phyloP scores from a whole-genome alignment of 2,113 vertebrate genomes.

The Callorhinus ursinus region DNA sequence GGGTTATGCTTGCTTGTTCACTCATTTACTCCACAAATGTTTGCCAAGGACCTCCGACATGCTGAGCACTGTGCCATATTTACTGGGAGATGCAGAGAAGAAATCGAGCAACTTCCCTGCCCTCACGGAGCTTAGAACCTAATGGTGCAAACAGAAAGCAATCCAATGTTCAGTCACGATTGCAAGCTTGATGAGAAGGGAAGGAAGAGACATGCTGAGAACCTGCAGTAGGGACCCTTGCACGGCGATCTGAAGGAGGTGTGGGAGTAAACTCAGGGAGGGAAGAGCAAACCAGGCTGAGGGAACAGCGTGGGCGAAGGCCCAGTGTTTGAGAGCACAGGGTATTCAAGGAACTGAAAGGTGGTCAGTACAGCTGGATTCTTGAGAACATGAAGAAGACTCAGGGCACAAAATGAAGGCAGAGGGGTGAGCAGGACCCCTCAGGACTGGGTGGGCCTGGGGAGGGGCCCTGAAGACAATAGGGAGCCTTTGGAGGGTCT shows the following conservation, averaged over 20 bases:
- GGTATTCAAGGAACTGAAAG: background rate
- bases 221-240: too few relatives aligned
- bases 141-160: background rate
- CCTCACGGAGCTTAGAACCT: background rate
- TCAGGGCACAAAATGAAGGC: background rate
- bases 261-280: background rate
- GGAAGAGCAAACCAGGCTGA: background rate
- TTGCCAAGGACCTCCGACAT: background rate
- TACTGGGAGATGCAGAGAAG: background rate
- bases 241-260: too few relatives aligned
- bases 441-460: fast-evolving
- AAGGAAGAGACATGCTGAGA: fast-evolving
- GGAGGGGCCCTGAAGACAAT: background rate
- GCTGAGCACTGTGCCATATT: background rate
- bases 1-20: too few relatives aligned
- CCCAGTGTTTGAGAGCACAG: fast-evolving
- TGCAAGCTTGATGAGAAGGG: background rate
- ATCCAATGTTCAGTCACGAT: fast-evolving
- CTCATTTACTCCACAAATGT: background rate
- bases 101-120: too few relatives aligned
- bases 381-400: background rate
- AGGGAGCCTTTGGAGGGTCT: background rate
- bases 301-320: too few relatives aligned
- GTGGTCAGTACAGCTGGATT: fast-evolving
- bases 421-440: background rate